Base-by-base conservation (phyloP, 2,888 invertebrate species). In the Andrena chrysosceles region DNA sequence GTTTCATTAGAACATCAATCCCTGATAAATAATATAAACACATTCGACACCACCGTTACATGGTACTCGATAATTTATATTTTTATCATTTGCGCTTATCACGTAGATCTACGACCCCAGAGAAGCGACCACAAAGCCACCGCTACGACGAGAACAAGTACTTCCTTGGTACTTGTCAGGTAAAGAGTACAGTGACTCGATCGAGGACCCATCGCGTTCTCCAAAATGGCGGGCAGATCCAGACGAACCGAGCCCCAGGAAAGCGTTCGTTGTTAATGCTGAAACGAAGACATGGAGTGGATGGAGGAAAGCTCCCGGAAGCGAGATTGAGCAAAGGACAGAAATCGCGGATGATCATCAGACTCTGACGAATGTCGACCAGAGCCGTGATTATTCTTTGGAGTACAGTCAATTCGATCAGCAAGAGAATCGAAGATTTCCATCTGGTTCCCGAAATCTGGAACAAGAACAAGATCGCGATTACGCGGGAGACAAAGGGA, bases 101-200 rank as follows among this genome's bases (percentile, higher is more conserved):
- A 20, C 10, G 20, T n/a, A 69, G 81, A 81, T 80, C 26, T 66
- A 66, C 54, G 87, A 91, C 87, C 91, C 89, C 16, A 83, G 74
- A 8, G 89, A 63, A n/a, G 71, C 83, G 5, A 89, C 91, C 2
- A 89, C 87, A 4, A 92, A 91, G 67, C 87, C 89, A 42, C 83
- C 91, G 5, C 77, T 77, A 26, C 87, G 84, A 7, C 85, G 89
- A n/a, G 91, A 91, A 67, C 48, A 81, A n/a, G 70, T 77, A 0
- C 77, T 89, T 49, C 89, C 91, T 8, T 89, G 90, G 91, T 87
- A 89, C 63, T 74, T 74, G 10, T 26, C 66, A 23, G 80, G 49
- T 26, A 83, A 83, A 33, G 81, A 84, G 29, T 66, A 54, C 23
- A 3, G 20, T 7, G 66, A 76, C 6, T 5, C 74, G 5, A 48